These are phyloP conservation scores for Champsocephalus esox DNA, from an alignment of 2,797 vertebrate genomes.

Conservation along the genomic window DNA sequence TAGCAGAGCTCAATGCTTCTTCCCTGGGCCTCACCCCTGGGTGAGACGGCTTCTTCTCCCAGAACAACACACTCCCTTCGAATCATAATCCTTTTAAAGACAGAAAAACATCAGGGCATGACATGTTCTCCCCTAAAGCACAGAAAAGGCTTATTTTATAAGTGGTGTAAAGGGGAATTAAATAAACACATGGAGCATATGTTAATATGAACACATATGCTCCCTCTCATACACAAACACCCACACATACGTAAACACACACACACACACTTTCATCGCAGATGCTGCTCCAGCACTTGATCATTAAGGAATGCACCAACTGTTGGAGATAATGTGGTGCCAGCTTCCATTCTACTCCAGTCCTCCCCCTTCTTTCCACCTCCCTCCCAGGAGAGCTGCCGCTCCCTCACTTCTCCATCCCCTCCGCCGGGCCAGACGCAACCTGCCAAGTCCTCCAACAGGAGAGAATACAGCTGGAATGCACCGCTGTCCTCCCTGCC, in stretches of 20 bases:
- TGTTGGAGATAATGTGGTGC: constrained; percentile 97
- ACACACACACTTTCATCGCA: constrained; percentile 82
- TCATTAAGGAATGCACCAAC: constrained; percentile 99
- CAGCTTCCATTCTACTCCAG: constrained; percentile 96
- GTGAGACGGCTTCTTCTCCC: constrained; percentile 74
- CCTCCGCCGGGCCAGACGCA: constrained; percentile 79
- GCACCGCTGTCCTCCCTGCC: constrained; percentile 81
- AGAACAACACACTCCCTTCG: constrained; percentile 64
- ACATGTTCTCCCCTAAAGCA: constrained; percentile 61
- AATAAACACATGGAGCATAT: constrained; percentile 75
- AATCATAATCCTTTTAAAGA: constrained; percentile 63
- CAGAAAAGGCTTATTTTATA: constrained; percentile 58
- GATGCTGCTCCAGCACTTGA: constrained; percentile 96
- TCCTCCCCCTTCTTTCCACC: constrained; percentile 81
- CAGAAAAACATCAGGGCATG: constrained; percentile 56
- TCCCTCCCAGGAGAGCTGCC: constrained; percentile 79
- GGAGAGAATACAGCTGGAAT: constrained; percentile 86
- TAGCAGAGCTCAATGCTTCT: constrained; percentile 66
- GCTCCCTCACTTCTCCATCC: constrained; percentile 86
- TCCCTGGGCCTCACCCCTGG: constrained; percentile 64
- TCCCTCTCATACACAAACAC: constrained; percentile 30
- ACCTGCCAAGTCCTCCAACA: constrained; percentile 89
- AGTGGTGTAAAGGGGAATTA: constrained; percentile 71
- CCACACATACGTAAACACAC: constrained; percentile 37
- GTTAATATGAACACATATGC: constrained; percentile 74